Evolutionary conservation across 2,797 vertebrate species (phyloP), one percentile per base, ranked within the genome.

Genomic region (Semotilus atromaculatus): DNA sequence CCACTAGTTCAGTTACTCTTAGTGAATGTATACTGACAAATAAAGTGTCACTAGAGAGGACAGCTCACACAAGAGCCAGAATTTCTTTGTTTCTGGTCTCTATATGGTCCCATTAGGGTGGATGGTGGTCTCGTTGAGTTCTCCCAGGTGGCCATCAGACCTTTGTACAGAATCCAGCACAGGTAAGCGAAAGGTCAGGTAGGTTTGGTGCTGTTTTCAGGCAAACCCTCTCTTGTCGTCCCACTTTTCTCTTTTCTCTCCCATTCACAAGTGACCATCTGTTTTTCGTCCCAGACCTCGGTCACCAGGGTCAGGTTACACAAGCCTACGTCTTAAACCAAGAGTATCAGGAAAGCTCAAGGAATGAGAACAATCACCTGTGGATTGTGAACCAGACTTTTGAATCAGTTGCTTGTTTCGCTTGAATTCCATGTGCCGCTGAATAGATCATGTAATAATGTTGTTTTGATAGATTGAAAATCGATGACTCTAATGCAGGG

Each of bases 91-190:
- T 19, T 75, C 58, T 75, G 16, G 10, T 72, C n/a, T n/a, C n/a
- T n/a, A n/a, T n/a, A n/a, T 72, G 36, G 19, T 38, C 4, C 18
- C 36, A 23, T 81, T 71, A 43, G n/a, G 51, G 7, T 73, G 13
- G 26, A 36, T 48, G 68, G 36, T 62, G 80, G 80, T 64, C 67
- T 68, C 19, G 68, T 68, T 53, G 23, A 36, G 26, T 64, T 81
- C 40, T 88, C 87, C 79, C 85, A 71, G 43, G 85, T 80, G 80
- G 62, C 72, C 53, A 5, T 51, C 40, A 60, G 71, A 81, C 80
- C 73, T 87, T 85, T 88, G 81, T 62, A 48, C 80, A 53, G 75
- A 72, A 75, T 72, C 40, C 79, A 13, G n/a, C 34, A 72, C 1
- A 7, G 62, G 70, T 75, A 26, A 86, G 58, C 1, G 31, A 67